Conservation (phyloP, 2,797 vertebrate genomes). For the Sparidentex hasta region DNA sequence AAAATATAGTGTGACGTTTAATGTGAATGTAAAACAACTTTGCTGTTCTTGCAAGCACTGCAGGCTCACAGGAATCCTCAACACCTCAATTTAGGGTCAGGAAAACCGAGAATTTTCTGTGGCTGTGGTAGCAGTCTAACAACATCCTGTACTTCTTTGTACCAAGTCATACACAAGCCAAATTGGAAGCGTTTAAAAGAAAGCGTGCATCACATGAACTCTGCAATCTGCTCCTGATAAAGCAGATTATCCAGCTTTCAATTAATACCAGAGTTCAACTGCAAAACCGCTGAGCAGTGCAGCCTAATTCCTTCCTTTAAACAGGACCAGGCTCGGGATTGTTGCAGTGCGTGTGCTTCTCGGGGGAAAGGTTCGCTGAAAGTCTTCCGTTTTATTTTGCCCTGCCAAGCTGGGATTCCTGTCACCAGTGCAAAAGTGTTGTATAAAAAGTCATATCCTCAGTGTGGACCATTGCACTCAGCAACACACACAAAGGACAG, state of each 20-base stretch:
- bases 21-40: slow-evolving; percentile 15
- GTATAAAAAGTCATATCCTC: slow-evolving; percentile 29
- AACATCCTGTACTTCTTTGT: slow-evolving; percentile 42
- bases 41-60: not conserved
- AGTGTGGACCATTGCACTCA: not conserved
- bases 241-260: slow-evolving; percentile 74
- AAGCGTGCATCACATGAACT: slow-evolving; percentile 66
- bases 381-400: slow-evolving; percentile 26
- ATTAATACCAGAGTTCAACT: slow-evolving; percentile 81
- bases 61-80: not conserved
- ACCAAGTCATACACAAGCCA: slow-evolving; percentile 34
- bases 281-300: slow-evolving; percentile 64
- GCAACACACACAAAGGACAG: slow-evolving; percentile 24
- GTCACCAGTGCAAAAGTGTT: slow-evolving; percentile 7
- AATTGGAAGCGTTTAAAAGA: slow-evolving; percentile 60
- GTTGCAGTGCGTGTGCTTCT: slow-evolving; percentile 6
- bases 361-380: slow-evolving; percentile 34
- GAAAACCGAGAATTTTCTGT: slow-evolving; percentile 23
- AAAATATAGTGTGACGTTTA: not conserved
- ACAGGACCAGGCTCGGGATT: slow-evolving; percentile 66
- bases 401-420: slow-evolving; percentile 18
- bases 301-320: slow-evolving; percentile 72
- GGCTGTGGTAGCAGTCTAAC: slow-evolving; percentile 52
- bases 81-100: slow-evolving; percentile 18
- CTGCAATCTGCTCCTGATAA: slow-evolving; percentile 81